Evolutionary conservation across 1,140 invertebrate species (phyloP).

Genomic region (Epicauta chinensis): DNA sequence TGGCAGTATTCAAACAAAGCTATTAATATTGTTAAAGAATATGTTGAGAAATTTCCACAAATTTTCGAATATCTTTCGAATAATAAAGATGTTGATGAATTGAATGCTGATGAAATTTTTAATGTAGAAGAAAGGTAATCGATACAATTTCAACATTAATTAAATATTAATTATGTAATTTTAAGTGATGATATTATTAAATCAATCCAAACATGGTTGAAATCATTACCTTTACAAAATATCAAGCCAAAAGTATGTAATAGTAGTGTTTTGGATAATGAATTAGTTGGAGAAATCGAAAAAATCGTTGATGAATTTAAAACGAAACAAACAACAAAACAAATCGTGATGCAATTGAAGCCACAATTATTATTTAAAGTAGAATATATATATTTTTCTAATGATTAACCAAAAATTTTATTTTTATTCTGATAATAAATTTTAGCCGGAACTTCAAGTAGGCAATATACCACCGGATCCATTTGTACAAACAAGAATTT

Average conservation of each 20-base stretch:
- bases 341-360: conserved; percentile 67
- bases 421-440: conserved; percentile 1
- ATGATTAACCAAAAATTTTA: not conserved
- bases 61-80: conserved; percentile 58
- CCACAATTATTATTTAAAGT: conserved; percentile 71
- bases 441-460: conserved; percentile 47
- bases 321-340: conserved; percentile 44
- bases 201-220: conserved; percentile 64
- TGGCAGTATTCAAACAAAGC: conserved; percentile 82
- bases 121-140: conserved; percentile 46
- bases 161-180: conserved; percentile 11
- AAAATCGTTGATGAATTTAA: conserved; percentile 47
- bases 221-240: conserved; percentile 54
- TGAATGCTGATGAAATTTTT: conserved; percentile 62
- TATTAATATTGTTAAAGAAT: conserved; percentile 61
- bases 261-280: conserved; percentile 60
- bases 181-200: conserved; percentile 50
- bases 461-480: conserved; percentile 59
- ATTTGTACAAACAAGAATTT: conserved; percentile 57
- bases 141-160: not conserved
- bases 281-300: conserved; percentile 59
- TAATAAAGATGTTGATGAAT: conserved; percentile 49
- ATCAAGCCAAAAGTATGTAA: conserved; percentile 59
- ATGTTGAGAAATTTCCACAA: conserved; percentile 65
- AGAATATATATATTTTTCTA: conserved; percentile 20